Conservation (phyloP, 2,888 invertebrate genomes). For the Cantharis nigra region DNA sequence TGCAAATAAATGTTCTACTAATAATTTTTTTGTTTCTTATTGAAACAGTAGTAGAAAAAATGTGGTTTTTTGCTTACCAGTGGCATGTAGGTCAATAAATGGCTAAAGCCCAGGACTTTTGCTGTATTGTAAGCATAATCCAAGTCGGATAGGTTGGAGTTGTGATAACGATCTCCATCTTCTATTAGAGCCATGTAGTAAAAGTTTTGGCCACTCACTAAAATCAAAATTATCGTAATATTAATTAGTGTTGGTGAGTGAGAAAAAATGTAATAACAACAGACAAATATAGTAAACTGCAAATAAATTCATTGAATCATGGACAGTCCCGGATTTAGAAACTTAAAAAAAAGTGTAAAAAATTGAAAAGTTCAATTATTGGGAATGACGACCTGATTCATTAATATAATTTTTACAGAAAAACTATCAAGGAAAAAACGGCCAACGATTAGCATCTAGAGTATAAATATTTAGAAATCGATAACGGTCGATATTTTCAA, state of each 20-base stretch:
- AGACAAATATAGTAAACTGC: background rate
- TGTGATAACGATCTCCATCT: slow-evolving; percentile 5
- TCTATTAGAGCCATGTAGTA: slow-evolving; percentile 5
- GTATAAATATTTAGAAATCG: background rate
- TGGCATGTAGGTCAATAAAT: background rate
- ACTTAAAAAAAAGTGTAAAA: too few relatives aligned
- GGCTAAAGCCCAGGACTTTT: background rate
- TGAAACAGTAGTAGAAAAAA: too few relatives aligned
- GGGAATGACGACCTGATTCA: too few relatives aligned
- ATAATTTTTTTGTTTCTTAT: too few relatives aligned
- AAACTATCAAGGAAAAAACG: too few relatives aligned
- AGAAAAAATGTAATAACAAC: background rate
- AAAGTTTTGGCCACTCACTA: slow-evolving; percentile 4
- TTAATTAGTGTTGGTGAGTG: too few relatives aligned
- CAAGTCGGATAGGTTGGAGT: background rate
- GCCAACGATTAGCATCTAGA: too few relatives aligned
- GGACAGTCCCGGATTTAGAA: background rate
- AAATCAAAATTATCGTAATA: background rate
- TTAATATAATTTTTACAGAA: too few relatives aligned
- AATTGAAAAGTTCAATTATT: too few relatives aligned
- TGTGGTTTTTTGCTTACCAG: background rate
- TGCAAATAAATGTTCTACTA: too few relatives aligned
- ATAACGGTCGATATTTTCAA: too few relatives aligned
- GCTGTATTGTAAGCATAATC: background rate
- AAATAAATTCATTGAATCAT: background rate